Evolutionary conservation across 2,888 invertebrate genomes (phyloP), one percentile per base, ranked within the genome.

Genomic region (Orthosia gothica): DNA sequence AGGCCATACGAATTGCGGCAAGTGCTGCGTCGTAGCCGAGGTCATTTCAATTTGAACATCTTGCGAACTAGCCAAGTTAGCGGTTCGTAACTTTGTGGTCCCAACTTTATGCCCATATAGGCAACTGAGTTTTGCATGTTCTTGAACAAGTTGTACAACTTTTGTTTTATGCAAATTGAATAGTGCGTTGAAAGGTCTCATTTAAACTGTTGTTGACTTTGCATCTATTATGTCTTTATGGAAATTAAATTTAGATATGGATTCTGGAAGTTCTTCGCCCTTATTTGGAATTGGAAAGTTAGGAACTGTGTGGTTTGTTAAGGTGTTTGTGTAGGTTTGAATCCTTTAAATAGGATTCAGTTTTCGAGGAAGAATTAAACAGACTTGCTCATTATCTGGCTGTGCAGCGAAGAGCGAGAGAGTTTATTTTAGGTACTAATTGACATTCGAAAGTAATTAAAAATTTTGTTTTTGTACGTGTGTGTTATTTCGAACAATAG

Each of bases 11-110:
- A 67, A 74, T 73, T 66, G 61, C 73, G 83, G 79, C 82, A 88
- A 88, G 82, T 83, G 83, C 74, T 84, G 78, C 73, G 76, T 76
- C 83, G 83, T 83, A 76, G 76, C 83, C 74, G 86, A 83, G 87
- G 86, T 88, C 90, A 87, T 87, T 89, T 79, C 78, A 80, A 88
- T 86, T 86, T 74, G 75, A 86, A 76, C 88, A 83, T 83, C 85
- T 84, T 76, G 79, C 70, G 73, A 88, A 88, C 85, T 87, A 80
- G 73, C 74, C 70, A 81, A 86, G 75, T 83, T 84, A 82, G 74
- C 81, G 76, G 83, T 84, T 84, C 76, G 73, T 65, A 78, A 85
- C 85, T 79, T 84, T 72, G 71, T 74, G 76, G 81, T 70, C 47
- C 68, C 67, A 85, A 82, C 80, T 88, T 83, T 74, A 74, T 75